A percentile compares a stretch with the other conserved stretches of the same genome.
Conservation (phyloP, 2,797 vertebrate genomes). For the Acomys russatus region DNA sequence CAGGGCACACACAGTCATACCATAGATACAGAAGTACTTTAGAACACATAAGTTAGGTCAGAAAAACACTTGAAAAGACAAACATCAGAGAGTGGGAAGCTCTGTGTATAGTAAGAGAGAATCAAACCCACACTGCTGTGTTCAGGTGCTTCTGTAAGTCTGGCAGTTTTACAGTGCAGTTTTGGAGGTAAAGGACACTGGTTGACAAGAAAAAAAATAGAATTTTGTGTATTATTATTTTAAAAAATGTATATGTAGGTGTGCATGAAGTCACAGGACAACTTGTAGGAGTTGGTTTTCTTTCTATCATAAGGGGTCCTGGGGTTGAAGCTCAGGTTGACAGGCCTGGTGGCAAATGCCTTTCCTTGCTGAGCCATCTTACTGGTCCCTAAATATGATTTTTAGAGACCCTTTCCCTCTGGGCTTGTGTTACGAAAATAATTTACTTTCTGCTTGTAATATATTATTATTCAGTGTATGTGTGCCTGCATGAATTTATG, state of each 20-base stretch:
- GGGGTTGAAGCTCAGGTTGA: not conserved
- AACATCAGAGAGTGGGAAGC: not conserved
- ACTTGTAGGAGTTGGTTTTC: not conserved
- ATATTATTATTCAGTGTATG: not conserved
- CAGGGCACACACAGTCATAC: not conserved
- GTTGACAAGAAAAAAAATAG: slow-evolving; percentile 1
- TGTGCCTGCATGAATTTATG: not conserved
- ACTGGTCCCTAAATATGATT: not conserved
- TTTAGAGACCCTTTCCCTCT: not conserved
- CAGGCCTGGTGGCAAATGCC: not conserved
- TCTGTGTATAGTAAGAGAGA: not conserved
- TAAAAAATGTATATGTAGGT: not conserved
- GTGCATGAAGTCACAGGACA: not conserved
- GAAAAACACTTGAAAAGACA: not conserved
- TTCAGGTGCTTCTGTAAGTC: not conserved
- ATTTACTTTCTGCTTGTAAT: not conserved
- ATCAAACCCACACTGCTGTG: not conserved
- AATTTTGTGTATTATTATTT: not conserved
- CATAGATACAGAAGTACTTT: not conserved
- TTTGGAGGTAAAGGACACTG: not conserved
- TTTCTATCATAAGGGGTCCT: not conserved
- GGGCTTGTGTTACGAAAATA: slow-evolving; percentile 17
- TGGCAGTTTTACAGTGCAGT: not conserved
- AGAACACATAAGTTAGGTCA: not conserved
- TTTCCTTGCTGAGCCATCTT: not conserved